Conservation (phyloP, 2,888 invertebrate species). For the Drosophila putrida region DNA sequence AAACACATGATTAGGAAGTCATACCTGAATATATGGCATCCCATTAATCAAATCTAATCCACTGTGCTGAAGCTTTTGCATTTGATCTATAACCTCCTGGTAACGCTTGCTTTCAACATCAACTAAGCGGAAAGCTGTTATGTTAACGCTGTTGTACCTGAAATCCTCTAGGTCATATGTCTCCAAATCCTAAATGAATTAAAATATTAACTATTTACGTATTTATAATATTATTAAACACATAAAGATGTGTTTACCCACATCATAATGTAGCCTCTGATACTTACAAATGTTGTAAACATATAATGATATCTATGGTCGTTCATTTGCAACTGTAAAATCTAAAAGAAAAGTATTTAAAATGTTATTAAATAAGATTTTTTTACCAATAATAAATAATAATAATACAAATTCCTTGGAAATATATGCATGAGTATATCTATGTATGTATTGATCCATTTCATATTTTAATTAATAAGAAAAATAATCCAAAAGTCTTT, state of each 20-base stretch:
- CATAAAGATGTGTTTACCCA: not conserved
- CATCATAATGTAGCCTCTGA: not conserved
- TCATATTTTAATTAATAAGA: not conserved
- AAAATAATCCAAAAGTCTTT: not conserved
- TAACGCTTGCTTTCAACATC: constrained; percentile 92
- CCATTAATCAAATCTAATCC: constrained; percentile 90
- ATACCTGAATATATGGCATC: constrained; percentile 89
- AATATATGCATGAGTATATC: not conserved
- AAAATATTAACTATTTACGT: not conserved
- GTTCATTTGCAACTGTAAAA: constrained; percentile 97
- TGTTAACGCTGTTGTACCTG: constrained; percentile 96
- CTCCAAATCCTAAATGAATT: constrained; percentile 90
- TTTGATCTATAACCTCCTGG: constrained; percentile 91
- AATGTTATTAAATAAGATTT: not conserved
- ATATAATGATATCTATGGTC: constrained; percentile 97
- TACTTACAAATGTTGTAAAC: constrained; percentile 97
- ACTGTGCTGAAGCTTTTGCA: constrained; percentile 95
- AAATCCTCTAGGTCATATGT: constrained; percentile 95
- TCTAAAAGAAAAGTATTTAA: constrained; percentile 88
- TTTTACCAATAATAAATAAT: not conserved
- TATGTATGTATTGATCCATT: not conserved
- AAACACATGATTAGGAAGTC: not conserved
- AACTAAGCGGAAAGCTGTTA: constrained; percentile 96
- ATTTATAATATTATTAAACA: not conserved
- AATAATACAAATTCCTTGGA: not conserved